Evolutionary conservation across 2,113 vertebrate species (phyloP).

Genomic region (Ammodytes dubius): DNA sequence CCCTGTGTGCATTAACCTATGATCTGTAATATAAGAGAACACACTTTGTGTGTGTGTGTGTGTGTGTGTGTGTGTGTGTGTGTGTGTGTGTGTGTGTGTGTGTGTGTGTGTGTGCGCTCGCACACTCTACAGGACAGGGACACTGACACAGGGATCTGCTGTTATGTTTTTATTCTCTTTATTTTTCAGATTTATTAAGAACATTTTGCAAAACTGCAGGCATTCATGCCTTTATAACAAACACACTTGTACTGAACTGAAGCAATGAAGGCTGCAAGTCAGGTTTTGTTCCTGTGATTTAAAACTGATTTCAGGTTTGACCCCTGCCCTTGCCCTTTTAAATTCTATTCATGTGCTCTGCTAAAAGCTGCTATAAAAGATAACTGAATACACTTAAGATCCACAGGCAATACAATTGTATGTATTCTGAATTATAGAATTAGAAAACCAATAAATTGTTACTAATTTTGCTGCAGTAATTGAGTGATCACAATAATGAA

Average conservation of each 20-base stretch:
- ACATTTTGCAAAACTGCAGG: not conserved
- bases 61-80: not conserved
- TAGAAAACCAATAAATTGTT: too few relatives aligned
- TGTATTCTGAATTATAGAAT: not conserved
- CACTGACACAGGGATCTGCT: conserved; percentile 18
- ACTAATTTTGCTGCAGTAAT: not conserved
- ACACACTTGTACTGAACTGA: not conserved
- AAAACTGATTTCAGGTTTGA: not conserved
- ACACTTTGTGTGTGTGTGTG: conserved; percentile 18
- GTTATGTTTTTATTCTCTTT: conserved; percentile 17
- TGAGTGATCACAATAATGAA: not conserved
- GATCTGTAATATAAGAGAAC: conserved; percentile 27
- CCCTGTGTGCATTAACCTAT: conserved; percentile 35
- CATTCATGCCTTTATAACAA: not conserved
- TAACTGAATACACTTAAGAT: not conserved
- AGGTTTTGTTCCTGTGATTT: not conserved
- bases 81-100: not conserved
- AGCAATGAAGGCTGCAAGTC: not conserved
- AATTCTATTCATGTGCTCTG: not conserved
- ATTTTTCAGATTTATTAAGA: conserved; percentile 24
- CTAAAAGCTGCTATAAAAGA: not conserved
- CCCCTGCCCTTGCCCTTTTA: not conserved
- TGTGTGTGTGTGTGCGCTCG: not conserved
- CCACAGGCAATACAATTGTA: not conserved
- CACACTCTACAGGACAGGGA: not conserved